Base-by-base conservation (phyloP, 2,888 invertebrate genomes). In the Uloborus plumipes region DNA sequence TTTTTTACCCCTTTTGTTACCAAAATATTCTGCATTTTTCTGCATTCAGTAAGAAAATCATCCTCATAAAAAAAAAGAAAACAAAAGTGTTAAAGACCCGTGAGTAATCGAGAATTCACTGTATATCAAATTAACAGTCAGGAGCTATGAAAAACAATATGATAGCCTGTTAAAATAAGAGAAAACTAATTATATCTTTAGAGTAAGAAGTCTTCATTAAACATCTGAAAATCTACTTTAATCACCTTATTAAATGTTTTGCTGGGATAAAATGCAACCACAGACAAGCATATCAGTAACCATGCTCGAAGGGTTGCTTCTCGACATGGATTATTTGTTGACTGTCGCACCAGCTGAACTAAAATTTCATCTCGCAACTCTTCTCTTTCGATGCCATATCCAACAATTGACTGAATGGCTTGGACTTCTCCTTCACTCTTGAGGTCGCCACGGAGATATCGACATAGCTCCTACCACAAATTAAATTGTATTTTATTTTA, bases 341-440 rank as follows among this genome's bases (percentile, higher is more conserved):
- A 88, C 86, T 89, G 89, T 51, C 89, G 86, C 49, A 89, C 87
- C 73, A 89, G 86, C 87, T 90, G 89, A 74, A 89, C 88, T 85
- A 95, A 92, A 86, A 98, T 94, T 90, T 98, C 98, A 88, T 98
- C 98, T 13, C 97, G 90, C 13, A 98, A 89, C 88, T 98, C 97
- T 87, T 97, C 96, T 14, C 97, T 91, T 89, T 97, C 96, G 84
- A 98, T 92, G 0, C 97, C 97, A 86, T 94, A 93, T 0, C 94
- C 93, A 73, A 96, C 94, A 84, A 96, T 93, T 1, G 93, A 93
- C 88, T 96, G 96, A 85, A 96, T 94, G 6, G 94, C 93, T 87
- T 93, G 92, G 0, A 94, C 92, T 89, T 96, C 96, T 66, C 93
- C 92, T 76, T 96, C 96, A 0, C 93, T 90, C 85, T 95, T 96